Conservation (phyloP, 92 coral and sea anemone genomes). For the Desmophyllum pertusum region DNA sequence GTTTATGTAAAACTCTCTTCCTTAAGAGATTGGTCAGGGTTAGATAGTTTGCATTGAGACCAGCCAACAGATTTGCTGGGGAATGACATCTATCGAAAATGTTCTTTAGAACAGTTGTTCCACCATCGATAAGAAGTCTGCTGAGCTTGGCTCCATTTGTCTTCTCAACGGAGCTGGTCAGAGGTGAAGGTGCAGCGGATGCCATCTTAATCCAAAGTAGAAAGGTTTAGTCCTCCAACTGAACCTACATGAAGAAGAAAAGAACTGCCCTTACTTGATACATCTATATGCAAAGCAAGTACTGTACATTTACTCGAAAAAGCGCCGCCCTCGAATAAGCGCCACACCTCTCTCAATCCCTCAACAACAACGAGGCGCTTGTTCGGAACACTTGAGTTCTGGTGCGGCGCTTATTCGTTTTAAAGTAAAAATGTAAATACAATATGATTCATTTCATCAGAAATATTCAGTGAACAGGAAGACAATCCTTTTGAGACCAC, state of each 20-base stretch:
- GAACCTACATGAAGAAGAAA: background rate
- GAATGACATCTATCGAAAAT: conserved; percentile 33
- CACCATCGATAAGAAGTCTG: conserved; percentile 57
- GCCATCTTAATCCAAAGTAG: background rate
- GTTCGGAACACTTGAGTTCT: no score
- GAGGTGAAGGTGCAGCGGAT: background rate
- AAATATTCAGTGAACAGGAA: no score
- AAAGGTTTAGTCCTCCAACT: background rate
- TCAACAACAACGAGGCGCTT: no score
- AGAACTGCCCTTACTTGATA: no score
- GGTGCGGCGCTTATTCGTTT: no score
- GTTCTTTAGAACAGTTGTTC: conserved; percentile 37
- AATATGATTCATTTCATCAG: no score
- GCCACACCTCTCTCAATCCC: no score
- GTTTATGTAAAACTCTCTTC: conserved; percentile 36
- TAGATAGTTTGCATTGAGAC: background rate
- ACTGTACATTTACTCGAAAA: conserved; percentile 72
- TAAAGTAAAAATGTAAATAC: no score
- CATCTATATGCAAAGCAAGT: no score
- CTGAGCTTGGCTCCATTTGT: no score
- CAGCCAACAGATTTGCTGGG: conserved; percentile 33
- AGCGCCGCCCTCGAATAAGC: conserved; percentile 69
- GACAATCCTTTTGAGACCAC: no score
- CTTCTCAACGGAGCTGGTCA: background rate
- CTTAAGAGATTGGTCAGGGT: background rate